Base-by-base conservation (phyloP, 2,797 vertebrate species). In the Argya squamiceps region DNA sequence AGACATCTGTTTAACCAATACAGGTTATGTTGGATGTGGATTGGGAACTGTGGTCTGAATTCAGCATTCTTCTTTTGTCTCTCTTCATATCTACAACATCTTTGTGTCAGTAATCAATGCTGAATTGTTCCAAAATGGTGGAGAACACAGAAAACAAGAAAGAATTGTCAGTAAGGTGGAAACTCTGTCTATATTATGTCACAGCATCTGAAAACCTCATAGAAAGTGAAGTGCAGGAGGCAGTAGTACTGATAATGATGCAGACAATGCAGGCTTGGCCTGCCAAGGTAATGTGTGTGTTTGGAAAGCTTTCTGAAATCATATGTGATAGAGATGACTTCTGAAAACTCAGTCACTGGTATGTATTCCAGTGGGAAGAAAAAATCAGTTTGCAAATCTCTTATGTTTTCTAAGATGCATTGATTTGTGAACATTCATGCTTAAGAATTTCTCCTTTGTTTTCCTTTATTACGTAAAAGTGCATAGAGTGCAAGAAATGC, bases 1-100 rank as follows among this genome's bases (percentile, higher is more conserved):
- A 83, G 56, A 50, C 68, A 65, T 71, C 68, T 92, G 84, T 68
- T 94, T 80, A 92, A 83, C 39, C 58, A 32, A 39, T 65, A 29
- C 68, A 37, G n/a, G 36, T 70, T 60, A 15, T 16, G 7, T 4
- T 34, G 55, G 55, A 49, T 53, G 36, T 49, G n/a, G 58, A 47
- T 4, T 20, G 11, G 43, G 70, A 75, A 2, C 50, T 4, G 2
- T 37, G 62, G 44, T 77, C 69, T 56, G 62, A 77, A 75, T 83
- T 85, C 64, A 71, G 50, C 34, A 13, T 55, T 77, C 36, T 92
- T 77, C 53, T 70, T 89, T 63, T 78, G 68, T 58, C 71, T 79
- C 59, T 69, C 2, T 47, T 79, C 9, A 0, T 17, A 56, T 39
- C 19, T 83, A 1, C 24, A 34, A 5, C 32, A 36, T 71, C 52